These are phyloP conservation scores for Phortica magna DNA, from an alignment of 2,888 invertebrate genomes.

Conservation along the genomic window DNA sequence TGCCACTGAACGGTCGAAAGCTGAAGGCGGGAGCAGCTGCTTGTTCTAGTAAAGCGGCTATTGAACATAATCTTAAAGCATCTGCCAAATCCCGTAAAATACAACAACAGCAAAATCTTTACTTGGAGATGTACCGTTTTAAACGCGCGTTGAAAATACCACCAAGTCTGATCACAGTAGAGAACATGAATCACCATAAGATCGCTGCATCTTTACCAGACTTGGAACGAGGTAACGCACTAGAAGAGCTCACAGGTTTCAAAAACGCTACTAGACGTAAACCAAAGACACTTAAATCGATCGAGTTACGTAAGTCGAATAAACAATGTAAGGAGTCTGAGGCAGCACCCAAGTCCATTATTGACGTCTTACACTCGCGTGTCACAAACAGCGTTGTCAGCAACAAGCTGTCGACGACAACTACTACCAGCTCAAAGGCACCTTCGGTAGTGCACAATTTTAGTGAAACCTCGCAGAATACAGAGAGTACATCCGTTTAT, in stretches of 20 bases:
- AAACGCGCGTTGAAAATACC: slow-evolving; percentile 91
- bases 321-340: slow-evolving; percentile 25
- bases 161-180: slow-evolving; percentile 87
- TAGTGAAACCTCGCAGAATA: slow-evolving; percentile 69
- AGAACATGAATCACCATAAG: slow-evolving; percentile 84
- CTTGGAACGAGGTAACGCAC: slow-evolving; percentile 81
- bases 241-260: slow-evolving; percentile 54
- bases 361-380: slow-evolving; percentile 76
- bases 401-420: slow-evolving; percentile 36
- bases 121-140: slow-evolving; percentile 87
- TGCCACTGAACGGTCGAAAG: slow-evolving; percentile 69
- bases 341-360: slow-evolving; percentile 72
- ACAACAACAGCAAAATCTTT: slow-evolving; percentile 61
- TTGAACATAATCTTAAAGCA: slow-evolving; percentile 77
- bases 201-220: slow-evolving; percentile 88
- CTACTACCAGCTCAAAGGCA: slow-evolving; percentile 31
- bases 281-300: slow-evolving; percentile 27
- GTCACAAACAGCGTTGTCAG: slow-evolving; percentile 59
- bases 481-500: slow-evolving; percentile 67
- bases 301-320: slow-evolving; percentile 12
- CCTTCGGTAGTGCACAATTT: slow-evolving; percentile 53
- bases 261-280: slow-evolving; percentile 69
- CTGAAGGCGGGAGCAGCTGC: slow-evolving; percentile 57
- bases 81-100: slow-evolving; percentile 73
- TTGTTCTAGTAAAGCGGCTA: slow-evolving; percentile 47